Evolutionary conservation across 2,797 vertebrate species (phyloP).

Genomic region (Siniperca scherzeri): DNA sequence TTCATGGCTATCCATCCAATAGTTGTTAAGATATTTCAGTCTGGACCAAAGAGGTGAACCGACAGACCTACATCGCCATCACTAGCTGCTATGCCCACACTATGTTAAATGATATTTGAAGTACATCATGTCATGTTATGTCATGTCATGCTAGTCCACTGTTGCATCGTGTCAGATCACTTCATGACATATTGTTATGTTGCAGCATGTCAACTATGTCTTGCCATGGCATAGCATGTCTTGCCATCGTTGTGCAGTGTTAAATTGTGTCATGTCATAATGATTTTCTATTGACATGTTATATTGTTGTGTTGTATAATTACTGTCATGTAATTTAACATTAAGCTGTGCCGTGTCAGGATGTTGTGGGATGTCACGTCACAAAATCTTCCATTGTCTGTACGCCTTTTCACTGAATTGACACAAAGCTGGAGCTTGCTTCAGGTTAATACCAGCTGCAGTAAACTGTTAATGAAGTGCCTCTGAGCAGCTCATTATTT

Average conservation of each 20-base stretch:
- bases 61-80: background rate
- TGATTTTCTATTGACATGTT: background rate
- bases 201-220: background rate
- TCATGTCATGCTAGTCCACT: background rate
- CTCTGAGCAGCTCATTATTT: constrained; percentile 58
- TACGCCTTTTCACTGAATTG: background rate
- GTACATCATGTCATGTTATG: background rate
- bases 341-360: background rate
- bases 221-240: too few relatives aligned
- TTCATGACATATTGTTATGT: background rate
- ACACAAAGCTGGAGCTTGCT: constrained; percentile 28
- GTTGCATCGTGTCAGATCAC: background rate
- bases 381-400: background rate
- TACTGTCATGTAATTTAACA: background rate
- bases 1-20: too few relatives aligned
- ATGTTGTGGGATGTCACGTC: background rate
- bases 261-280: background rate
- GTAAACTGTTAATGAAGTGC: constrained; percentile 52
- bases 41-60: background rate
- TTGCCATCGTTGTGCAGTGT: too few relatives aligned
- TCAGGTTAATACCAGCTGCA: constrained; percentile 13
- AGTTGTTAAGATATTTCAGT: background rate
- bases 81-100: too few relatives aligned
- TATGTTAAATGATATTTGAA: background rate
- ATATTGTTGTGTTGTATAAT: background rate